Base-by-base conservation (phyloP, 2,888 invertebrate species). In the Hoplodrina ambigua region DNA sequence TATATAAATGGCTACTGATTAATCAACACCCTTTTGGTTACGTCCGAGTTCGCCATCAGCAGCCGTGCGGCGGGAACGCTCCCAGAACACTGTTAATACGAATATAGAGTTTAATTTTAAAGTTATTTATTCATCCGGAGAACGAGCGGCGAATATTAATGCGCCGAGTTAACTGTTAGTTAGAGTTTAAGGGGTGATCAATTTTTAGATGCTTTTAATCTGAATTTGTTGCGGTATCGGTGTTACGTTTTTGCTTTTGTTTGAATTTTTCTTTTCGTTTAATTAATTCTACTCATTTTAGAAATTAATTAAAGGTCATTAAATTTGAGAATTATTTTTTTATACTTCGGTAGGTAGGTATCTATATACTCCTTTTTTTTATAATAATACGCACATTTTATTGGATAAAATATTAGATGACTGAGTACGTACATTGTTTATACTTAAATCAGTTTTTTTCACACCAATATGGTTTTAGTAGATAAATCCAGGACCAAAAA, bases 21-120 rank as follows among this genome's bases (percentile, higher is more conserved):
- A 85, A 84, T 84, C 85, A 85, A 78, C 67, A 64, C 71, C 74
- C 75, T 74, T 79, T 76, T 50, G 70, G 74, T 72, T 78, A 66
- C 62, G 76, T 75, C 50, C 49, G 64, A 84, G 75, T 76, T 75
- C 65, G 71, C 69, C 59, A 62, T 64, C 74, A 75, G 71, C 69
- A 55, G 3, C 59, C 52, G 63, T n/a, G 56, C 69, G 67, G 63
- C 67, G 44, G 20, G 66, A 86, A 70, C 66, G 54, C 50, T 72
- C n/a, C 53, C 52, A 25, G 64, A 72, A 66, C 53, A 67, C 75
- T 71, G 69, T 77, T 81, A 79, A 75, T 70, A 50, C 74, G 68
- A 70, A 67, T 75, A 69, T 69, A 75, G 57, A 74, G 60, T 71
- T 83, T 73, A 64, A 78, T 84, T 75, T 70, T 84, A 72, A 78